These are phyloP conservation scores for Ctenoplectra terminalis DNA, from an alignment of 1,140 invertebrate species.

Conservation along the genomic window DNA sequence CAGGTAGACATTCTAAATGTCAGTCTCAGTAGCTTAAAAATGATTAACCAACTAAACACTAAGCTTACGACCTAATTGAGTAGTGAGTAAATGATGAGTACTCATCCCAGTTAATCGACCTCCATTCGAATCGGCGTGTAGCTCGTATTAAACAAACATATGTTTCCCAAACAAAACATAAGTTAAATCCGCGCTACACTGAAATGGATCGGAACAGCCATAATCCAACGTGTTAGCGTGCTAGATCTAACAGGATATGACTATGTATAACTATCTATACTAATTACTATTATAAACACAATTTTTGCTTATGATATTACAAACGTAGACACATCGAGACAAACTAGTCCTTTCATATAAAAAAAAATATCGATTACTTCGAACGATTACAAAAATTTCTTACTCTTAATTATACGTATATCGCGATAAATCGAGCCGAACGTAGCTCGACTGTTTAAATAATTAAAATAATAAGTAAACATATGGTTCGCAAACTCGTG, in stretches of 20 bases:
- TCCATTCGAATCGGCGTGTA: slow-evolving; percentile 1
- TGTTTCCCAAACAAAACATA: slow-evolving; percentile 69
- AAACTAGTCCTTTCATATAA: not conserved
- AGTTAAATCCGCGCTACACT: slow-evolving; percentile 60
- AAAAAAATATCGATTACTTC: too few species aligned
- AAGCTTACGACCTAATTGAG: slow-evolving; percentile 29
- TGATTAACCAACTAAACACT: slow-evolving; percentile 43
- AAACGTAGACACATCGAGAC: not conserved
- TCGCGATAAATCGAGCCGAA: not conserved
- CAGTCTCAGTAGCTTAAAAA: slow-evolving; percentile 72
- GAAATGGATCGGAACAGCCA: slow-evolving; percentile 58
- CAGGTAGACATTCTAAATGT: slow-evolving; percentile 79
- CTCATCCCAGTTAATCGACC: slow-evolving; percentile 8
- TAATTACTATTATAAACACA: slow-evolving; percentile 23
- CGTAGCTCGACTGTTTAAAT: not conserved
- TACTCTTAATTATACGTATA: not conserved
- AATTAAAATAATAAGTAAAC: too few species aligned
- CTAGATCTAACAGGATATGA: slow-evolving; percentile 75
- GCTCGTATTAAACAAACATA: slow-evolving; percentile 63
- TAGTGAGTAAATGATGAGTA: slow-evolving; percentile 41
- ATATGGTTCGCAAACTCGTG: too few species aligned
- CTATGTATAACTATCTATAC: slow-evolving; percentile 30
- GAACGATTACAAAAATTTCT: too few species aligned
- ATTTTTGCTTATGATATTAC: slow-evolving; percentile 8
- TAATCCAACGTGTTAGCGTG: slow-evolving; percentile 74